Evolutionary conservation across 2,888 invertebrate species (phyloP), one percentile per base, ranked within the genome.

Genomic region (Hyposoter dolosus): DNA sequence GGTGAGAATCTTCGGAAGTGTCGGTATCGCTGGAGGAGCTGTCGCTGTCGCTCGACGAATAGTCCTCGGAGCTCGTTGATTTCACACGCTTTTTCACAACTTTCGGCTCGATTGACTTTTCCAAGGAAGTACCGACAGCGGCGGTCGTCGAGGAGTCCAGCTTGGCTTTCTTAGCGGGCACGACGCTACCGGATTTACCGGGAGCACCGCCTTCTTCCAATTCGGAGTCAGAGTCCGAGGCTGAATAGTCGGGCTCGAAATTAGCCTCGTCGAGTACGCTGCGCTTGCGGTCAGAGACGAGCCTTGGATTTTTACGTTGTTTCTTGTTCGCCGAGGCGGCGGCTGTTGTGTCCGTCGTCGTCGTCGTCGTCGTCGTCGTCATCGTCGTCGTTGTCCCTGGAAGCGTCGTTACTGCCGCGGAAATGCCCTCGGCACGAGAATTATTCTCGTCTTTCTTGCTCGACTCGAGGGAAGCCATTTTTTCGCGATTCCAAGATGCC

Each of bases 241-340:
- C 96, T 88, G 97, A 97, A 92, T 97, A 97, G 92, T 97, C 97
- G 0, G 97, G 97, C 90, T 96, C 97, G 91, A 97, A 97, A 91
- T 95, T 96, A 0, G 97, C 96, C 93, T 97, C 97, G 89, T 97
- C 97, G 63, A 97, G 93, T 7, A 96, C 95, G 10, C 96, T 95
- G 90, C 97, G 96, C 89, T 97, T 96, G 87, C 96, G 94, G 91
- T 96, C 95, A 0, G 95, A 94, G 40, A 95, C 95, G 3, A 93
- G 88, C 88, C 94, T 91, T 1, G 92, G 92, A 89, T 93, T 93
- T 56, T 93, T 91, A 15, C 94, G 88, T 56, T 91, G 90, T 81
- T 90, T 92, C 45, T 93, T 93, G 43, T 89, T 89, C 90, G 86
- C 92, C 0, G 65, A 9, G 45, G 6, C 1, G 9, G 45, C 19